Percentiles rank a stretch among this genome's conserved stretches.
Evolutionary conservation across 1,140 invertebrate genomes (phyloP).

Genomic region (Bathynomus jamesi): DNA sequence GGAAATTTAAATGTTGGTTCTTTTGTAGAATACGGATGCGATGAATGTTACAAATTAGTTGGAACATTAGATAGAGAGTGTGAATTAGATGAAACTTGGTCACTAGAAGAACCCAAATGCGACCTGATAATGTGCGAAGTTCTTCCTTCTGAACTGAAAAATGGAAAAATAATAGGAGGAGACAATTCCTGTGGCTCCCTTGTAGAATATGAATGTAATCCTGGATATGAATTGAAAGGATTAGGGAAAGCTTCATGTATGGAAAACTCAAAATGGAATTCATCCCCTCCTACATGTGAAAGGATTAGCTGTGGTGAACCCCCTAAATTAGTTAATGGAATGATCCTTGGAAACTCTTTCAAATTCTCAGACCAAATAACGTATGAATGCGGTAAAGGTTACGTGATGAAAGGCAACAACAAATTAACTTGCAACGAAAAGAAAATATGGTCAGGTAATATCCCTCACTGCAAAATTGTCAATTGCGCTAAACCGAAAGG

Average conservation of each 20-base stretch:
- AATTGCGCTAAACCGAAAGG: conserved; percentile 31
- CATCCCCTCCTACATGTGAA: conserved; percentile 25
- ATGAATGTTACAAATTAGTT: conserved; percentile 41
- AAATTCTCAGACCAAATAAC: conserved; percentile 30
- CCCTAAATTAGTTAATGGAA: conserved; percentile 18
- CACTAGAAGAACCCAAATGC: conserved; percentile 32
- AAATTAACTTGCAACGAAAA: conserved; percentile 46
- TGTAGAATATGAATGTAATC: conserved; percentile 29
- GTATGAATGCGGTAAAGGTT: conserved; percentile 27
- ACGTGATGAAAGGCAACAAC: conserved; percentile 17
- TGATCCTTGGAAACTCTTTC: conserved; percentile 16
- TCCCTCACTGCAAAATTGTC: conserved; percentile 24
- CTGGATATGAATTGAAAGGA: conserved; percentile 28
- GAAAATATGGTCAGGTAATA: conserved; percentile 46
- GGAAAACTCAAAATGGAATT: conserved; percentile 29
- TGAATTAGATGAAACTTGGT: conserved; percentile 43
- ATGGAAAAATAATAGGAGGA: conserved; percentile 30
- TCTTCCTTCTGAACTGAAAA: conserved; percentile 18
- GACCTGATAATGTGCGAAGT: conserved; percentile 26
- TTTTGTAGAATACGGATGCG: conserved; percentile 41
- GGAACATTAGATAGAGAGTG: conserved; percentile 41
- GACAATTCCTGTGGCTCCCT: conserved; percentile 32
- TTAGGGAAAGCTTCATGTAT: conserved; percentile 23
- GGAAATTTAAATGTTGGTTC: conserved; percentile 32
- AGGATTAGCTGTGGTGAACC: conserved; percentile 29